Conservation (phyloP, 2,888 invertebrate species). For the Calephelis perditalis region DNA sequence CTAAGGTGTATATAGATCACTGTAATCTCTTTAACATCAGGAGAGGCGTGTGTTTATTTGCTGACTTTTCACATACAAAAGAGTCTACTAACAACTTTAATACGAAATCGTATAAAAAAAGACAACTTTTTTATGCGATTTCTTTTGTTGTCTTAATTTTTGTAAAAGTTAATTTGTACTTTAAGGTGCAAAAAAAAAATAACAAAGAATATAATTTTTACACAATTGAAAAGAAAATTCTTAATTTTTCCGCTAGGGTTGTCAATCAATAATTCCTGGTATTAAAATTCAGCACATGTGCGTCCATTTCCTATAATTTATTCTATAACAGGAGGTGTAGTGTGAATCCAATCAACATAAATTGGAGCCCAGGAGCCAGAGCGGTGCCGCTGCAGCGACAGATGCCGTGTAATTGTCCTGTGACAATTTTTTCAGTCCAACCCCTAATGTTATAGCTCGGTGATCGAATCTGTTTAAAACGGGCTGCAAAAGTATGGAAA, state of each 20-base stretch:
- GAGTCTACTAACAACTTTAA: too few relatives aligned
- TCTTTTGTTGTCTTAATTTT: too few relatives aligned
- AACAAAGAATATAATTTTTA: too few relatives aligned
- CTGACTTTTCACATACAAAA: too few relatives aligned
- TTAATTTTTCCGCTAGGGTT: background rate
- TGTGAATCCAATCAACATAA: slow-evolving; percentile 73
- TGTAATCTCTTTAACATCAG: too few relatives aligned
- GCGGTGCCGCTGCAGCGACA: slow-evolving; percentile 45
- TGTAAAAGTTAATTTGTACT: too few relatives aligned
- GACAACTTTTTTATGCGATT: too few relatives aligned
- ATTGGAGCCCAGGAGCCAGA: slow-evolving; percentile 38
- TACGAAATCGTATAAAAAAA: too few relatives aligned
- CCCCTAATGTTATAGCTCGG: slow-evolving; percentile 54
- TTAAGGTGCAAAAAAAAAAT: too few relatives aligned
- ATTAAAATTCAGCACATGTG: slow-evolving; percentile 36
- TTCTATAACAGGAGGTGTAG: slow-evolving; percentile 37
- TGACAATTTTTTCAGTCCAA: slow-evolving; percentile 65
- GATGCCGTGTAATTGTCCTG: slow-evolving; percentile 75
- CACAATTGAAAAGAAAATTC: too few relatives aligned
- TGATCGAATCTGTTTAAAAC: slow-evolving; percentile 73
- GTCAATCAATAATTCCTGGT: background rate
- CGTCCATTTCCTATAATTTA: slow-evolving; percentile 35
- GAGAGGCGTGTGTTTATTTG: too few relatives aligned
- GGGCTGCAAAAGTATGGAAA: slow-evolving; percentile 37
- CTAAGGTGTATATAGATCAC: too few relatives aligned